Conservation (phyloP, 2,797 vertebrate species). For the Mormyrops boulengeri region DNA sequence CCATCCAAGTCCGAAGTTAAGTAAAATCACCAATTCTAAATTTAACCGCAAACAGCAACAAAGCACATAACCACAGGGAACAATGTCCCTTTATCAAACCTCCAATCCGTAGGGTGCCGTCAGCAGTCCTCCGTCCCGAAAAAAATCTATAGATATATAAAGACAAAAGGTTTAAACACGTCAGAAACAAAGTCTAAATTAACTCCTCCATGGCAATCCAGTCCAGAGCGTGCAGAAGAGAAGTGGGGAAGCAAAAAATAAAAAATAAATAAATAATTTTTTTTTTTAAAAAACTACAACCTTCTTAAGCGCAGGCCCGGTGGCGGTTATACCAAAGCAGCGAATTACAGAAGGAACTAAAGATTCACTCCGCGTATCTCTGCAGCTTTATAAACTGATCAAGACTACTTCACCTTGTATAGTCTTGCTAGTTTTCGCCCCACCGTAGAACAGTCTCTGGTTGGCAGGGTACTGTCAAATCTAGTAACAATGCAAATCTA, state of each 20-base stretch:
- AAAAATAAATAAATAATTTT: no score
- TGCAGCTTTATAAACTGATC: background rate
- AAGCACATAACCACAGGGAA: background rate
- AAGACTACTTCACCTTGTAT: background rate
- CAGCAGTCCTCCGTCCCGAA: background rate
- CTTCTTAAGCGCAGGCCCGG: background rate
- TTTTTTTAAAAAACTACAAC: background rate
- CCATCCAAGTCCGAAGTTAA: background rate
- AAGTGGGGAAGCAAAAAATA: background rate
- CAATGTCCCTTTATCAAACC: background rate
- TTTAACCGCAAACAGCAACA: background rate
- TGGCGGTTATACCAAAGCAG: background rate
- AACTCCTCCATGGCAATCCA: background rate
- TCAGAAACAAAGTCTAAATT: background rate
- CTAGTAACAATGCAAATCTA: background rate
- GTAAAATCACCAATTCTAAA: background rate
- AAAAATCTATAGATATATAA: no score
- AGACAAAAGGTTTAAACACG: no score
- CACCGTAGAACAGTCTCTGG: background rate
- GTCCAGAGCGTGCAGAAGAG: background rate
- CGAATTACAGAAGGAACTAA: background rate
- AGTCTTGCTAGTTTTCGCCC: background rate
- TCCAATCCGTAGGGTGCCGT: background rate
- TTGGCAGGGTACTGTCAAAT: background rate
- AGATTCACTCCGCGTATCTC: background rate